A percentile compares a stretch with the other conserved stretches of the same genome.
phyloP scores from a whole-genome alignment of 2,888 invertebrate genomes.

The Andrena minutula region DNA sequence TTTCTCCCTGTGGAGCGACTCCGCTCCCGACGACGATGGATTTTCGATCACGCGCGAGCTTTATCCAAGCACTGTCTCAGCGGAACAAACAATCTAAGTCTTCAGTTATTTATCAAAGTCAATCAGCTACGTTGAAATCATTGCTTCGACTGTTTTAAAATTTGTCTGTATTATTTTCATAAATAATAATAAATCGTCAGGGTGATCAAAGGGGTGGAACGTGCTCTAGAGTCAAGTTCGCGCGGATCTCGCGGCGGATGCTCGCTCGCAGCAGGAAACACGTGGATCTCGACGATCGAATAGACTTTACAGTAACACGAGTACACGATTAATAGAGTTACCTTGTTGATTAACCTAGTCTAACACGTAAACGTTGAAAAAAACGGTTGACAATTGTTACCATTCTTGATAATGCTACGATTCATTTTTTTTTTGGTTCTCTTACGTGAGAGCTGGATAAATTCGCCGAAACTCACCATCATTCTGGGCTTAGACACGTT shows the following conservation, averaged over 20 bases:
- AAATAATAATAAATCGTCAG: too few species aligned
- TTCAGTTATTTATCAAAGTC: background rate
- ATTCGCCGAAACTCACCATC: constrained; percentile 40
- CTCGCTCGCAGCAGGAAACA: constrained; percentile 56
- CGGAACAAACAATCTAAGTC: background rate
- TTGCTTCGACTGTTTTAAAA: background rate
- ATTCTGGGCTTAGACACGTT: background rate
- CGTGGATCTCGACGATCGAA: constrained; percentile 51
- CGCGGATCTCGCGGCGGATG: constrained; percentile 31
- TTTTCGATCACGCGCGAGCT: constrained; percentile 39
- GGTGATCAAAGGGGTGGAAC: background rate
- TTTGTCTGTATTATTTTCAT: background rate
- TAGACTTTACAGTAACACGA: constrained; percentile 64
- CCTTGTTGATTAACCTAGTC: constrained; percentile 68
- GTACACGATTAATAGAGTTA: constrained; percentile 71
- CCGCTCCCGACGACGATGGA: constrained; percentile 23
- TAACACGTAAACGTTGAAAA: constrained; percentile 79
- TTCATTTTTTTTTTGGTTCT: constrained; percentile 25
- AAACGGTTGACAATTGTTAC: constrained; percentile 79
- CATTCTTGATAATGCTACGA: constrained; percentile 56
- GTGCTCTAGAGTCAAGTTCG: constrained; percentile 15
- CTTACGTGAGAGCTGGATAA: constrained; percentile 54
- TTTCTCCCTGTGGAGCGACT: constrained; percentile 37
- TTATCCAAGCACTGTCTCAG: background rate
- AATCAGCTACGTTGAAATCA: background rate